Percentiles rank a stretch among this genome's conserved stretches.
Conservation (phyloP, 2,888 invertebrate species). For the Lasioglossum zephyrum region DNA sequence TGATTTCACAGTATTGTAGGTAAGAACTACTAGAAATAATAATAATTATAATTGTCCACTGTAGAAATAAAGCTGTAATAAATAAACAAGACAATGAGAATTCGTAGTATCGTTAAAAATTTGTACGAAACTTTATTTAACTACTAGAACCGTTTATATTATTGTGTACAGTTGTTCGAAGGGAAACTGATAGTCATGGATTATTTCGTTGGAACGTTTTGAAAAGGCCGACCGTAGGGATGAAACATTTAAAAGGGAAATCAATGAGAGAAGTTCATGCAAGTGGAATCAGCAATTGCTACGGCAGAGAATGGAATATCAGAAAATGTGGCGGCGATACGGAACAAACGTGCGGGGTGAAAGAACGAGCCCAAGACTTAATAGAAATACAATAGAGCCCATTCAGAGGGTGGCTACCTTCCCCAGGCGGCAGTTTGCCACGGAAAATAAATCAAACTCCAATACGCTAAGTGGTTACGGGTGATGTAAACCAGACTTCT, state of each 20-base stretch:
- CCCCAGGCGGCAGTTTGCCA: slow-evolving; percentile 80
- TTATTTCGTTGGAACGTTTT: neutral
- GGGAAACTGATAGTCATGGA: neutral
- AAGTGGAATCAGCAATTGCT: slow-evolving; percentile 33
- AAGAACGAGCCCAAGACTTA: slow-evolving; percentile 72
- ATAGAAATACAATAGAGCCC: slow-evolving; percentile 82
- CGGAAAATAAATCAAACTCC: slow-evolving; percentile 84
- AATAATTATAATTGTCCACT: too few species aligned
- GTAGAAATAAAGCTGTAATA: neutral
- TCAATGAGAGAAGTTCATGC: slow-evolving; percentile 22
- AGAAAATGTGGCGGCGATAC: slow-evolving; percentile 50
- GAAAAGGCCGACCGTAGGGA: neutral
- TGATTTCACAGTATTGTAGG: neutral
- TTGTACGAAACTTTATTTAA: neutral
- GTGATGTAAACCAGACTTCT: slow-evolving; percentile 83
- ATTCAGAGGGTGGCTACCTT: slow-evolving; percentile 76
- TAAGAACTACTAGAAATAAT: too few species aligned
- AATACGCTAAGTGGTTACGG: slow-evolving; percentile 84
- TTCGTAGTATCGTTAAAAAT: neutral
- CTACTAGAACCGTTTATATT: neutral
- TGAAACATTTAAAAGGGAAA: slow-evolving; percentile 10
- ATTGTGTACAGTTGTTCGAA: neutral
- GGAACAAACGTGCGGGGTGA: slow-evolving; percentile 60
- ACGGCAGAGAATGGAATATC: slow-evolving; percentile 19
- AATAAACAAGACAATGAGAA: neutral